Evolutionary conservation across 2,113 vertebrate genomes (phyloP).

Genomic region (Fukomys damarensis): DNA sequence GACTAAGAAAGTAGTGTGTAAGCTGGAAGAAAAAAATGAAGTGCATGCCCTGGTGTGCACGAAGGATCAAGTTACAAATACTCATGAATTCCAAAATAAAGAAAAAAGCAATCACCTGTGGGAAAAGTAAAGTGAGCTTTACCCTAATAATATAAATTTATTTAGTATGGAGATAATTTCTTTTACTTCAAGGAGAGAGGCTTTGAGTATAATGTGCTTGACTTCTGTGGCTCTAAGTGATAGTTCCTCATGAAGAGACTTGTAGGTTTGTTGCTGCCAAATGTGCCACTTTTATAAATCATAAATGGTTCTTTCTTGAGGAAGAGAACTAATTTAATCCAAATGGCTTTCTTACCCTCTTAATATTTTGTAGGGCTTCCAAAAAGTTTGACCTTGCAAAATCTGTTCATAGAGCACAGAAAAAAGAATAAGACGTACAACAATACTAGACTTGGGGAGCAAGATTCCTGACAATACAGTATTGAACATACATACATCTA

Average conservation of each 20-base stretch:
- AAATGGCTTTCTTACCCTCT: neutral
- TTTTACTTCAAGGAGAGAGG: neutral
- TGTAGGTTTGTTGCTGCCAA: neutral
- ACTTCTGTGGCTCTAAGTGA: neutral
- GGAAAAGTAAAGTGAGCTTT: neutral
- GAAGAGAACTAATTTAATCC: neutral
- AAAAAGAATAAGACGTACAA: neutral
- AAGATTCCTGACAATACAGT: neutral
- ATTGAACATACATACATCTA: neutral
- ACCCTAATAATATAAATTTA: neutral
- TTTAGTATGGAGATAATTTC: neutral
- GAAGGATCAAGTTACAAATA: constrained; percentile 49
- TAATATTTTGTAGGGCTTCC: neutral
- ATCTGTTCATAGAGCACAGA: neutral
- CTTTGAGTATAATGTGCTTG: neutral
- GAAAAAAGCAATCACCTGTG: neutral
- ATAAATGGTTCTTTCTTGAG: constrained; percentile 12
- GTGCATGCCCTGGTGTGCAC: neutral
- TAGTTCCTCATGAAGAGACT: neutral
- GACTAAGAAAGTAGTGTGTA: constrained; percentile 15
- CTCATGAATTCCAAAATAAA: constrained; percentile 28
- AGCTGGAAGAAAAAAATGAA: constrained; percentile 34
- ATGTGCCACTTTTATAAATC: neutral
- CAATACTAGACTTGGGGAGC: neutral
- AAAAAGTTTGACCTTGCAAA: neutral